Evolutionary conservation across 37 sponge, comb jelly and placozoan species (phyloP).

Genomic region (Aplysina aerophoba): DNA sequence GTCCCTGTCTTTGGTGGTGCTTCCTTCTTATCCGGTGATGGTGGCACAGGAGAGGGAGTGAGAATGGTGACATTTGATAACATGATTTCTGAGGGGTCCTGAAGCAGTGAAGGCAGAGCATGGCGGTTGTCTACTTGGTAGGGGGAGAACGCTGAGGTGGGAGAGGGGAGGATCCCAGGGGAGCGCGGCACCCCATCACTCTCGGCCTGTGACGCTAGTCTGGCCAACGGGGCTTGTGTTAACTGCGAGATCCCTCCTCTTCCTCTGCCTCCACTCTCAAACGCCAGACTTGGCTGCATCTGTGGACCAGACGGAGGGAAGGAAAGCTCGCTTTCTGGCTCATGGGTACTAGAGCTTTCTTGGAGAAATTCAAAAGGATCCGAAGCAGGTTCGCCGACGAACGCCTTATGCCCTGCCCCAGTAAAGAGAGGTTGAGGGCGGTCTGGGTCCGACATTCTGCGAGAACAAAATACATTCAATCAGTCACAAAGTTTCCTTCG

Average conservation of each 20-base stretch:
- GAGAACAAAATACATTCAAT: not conserved
- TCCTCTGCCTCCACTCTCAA: too few species aligned
- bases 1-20: not conserved
- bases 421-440: not conserved
- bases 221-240: too few species aligned
- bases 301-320: constrained; percentile 1
- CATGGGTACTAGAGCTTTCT: not conserved
- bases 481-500: not conserved
- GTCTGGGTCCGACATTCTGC: not conserved
- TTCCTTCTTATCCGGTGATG: constrained; percentile 20
- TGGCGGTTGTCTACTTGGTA: not conserved
- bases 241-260: too few species aligned
- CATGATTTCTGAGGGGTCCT: not conserved
- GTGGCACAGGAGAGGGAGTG: constrained; percentile 16
- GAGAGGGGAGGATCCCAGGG: constrained; percentile 19
- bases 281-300: not conserved
- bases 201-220: too few species aligned
- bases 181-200: not conserved
- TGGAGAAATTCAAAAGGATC: not conserved
- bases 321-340: not conserved
- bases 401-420: not conserved
- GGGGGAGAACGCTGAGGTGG: constrained; percentile 21
- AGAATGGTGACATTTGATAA: constrained; percentile 5
- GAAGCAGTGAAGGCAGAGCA: not conserved
- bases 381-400: not conserved